Percentiles rank a stretch among this genome's conserved stretches.
phyloP scores from a whole-genome alignment of 2,113 vertebrate genomes.

The Phaetusa simplex region DNA sequence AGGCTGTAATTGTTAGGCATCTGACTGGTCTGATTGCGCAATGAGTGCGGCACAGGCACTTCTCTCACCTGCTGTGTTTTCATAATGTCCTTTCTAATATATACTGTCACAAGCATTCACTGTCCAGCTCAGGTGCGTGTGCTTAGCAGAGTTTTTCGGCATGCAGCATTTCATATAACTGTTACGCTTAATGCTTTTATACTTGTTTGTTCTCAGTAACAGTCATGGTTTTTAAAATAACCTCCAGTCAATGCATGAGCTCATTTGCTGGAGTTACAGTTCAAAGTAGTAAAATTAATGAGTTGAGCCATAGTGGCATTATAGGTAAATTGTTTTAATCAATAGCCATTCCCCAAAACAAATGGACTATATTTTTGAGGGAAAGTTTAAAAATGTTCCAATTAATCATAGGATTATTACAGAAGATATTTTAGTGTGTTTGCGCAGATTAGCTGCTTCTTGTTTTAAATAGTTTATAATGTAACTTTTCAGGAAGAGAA shows the following conservation, averaged over 20 bases:
- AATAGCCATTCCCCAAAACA: constrained; percentile 6
- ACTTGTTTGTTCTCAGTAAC: background rate
- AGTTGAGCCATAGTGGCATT: background rate
- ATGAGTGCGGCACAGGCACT: background rate
- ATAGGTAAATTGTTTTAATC: constrained; percentile 34
- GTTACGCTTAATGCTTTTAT: background rate
- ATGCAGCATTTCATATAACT: background rate
- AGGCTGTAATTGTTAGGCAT: background rate
- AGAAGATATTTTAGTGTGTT: background rate
- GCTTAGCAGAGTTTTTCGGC: background rate
- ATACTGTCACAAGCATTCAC: background rate
- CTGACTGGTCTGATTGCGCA: background rate
- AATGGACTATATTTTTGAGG: background rate
- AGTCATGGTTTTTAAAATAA: background rate
- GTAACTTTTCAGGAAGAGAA: background rate
- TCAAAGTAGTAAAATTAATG: constrained; percentile 32
- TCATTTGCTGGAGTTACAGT: background rate
- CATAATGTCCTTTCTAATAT: background rate
- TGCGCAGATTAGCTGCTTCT: background rate
- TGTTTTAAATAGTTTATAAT: background rate
- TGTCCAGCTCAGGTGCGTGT: background rate
- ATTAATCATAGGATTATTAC: constrained; percentile 31
- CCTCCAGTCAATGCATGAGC: background rate
- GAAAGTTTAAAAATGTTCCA: background rate
- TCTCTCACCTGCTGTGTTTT: background rate